Evolutionary conservation across 2,888 invertebrate genomes (phyloP), one percentile per base, ranked within the genome.

Genomic region (Dicycla oo): DNA sequence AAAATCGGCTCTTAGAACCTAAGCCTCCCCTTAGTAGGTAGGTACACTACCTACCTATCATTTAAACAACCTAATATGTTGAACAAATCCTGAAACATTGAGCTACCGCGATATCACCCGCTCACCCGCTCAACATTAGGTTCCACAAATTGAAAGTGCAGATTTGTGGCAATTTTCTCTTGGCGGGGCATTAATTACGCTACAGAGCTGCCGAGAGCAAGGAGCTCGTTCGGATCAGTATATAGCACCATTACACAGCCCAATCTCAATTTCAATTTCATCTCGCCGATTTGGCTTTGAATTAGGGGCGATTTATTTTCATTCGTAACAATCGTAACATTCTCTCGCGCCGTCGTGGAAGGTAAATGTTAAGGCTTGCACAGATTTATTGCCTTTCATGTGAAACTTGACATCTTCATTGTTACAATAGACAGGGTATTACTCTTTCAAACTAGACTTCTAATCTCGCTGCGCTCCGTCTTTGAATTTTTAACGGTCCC

Each of bases 261-360:
- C 91, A 89, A 90, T 91, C 89, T 89, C 90, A 90, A 91, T 92
- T 91, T 91, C 92, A 92, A 92, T 91, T 92, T 91, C 90, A 90
- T 91, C 88, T 90, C 86, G 84, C 88, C 90, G 88, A 91, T 91
- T 90, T 89, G 86, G 87, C 86, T 86, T 85, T 82, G 91, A 91
- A 92, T 92, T 92, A 91, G 89, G 87, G 87, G 88, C 90, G 87
- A 92, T 93, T 92, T 92, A 92, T 92, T 92, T 90, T 89, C 90
- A 92, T 92, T 93, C 90, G 88, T 88, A 86, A 88, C 90, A 92
- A 92, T 93, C 90, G 88, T 88, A 86, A 88, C 90, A 87, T 87
- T 88, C 88, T 82, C 84, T 73, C 71, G 62, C 74, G 71, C 69
- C 77, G 70, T 81, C 82, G 80, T 85, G 77, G 84, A 88, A 88